A percentile compares a stretch with the other conserved stretches of the same genome.
Evolutionary conservation across 2,113 vertebrate genomes (phyloP).

Genomic region (Sinocyclocheilus maitianheensis): DNA sequence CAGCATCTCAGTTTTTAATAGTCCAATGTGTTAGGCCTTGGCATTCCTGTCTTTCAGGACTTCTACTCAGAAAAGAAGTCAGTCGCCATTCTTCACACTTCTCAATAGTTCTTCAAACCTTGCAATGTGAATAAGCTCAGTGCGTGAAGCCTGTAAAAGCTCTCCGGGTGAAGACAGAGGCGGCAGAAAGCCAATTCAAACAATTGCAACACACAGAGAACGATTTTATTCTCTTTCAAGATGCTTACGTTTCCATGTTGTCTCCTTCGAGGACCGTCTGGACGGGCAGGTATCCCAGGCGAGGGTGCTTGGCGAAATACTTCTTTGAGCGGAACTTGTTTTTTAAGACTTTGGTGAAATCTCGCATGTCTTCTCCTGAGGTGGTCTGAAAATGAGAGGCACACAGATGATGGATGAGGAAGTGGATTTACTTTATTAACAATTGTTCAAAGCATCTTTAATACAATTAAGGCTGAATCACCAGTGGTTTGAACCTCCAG

Average conservation of each 20-base stretch:
- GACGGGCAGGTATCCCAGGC: conserved; percentile 96
- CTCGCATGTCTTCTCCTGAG: conserved; percentile 95
- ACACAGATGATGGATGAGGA: neutral
- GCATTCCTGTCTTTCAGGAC: neutral
- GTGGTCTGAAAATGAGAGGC: conserved; percentile 81
- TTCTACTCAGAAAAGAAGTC: neutral
- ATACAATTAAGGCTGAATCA: neutral
- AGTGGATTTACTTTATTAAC: neutral
- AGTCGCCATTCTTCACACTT: neutral
- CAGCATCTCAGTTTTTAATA: neutral
- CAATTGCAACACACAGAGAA: neutral
- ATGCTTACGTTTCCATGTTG: conserved; percentile 95
- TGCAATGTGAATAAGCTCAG: neutral
- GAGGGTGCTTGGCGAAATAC: conserved; percentile 96
- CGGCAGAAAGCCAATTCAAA: neutral
- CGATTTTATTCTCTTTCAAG: neutral
- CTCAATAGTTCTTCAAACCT: neutral
- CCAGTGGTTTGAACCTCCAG: neutral
- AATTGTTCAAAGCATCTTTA: neutral
- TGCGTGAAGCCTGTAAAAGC: neutral
- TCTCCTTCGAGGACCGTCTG: conserved; percentile 97
- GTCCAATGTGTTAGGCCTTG: neutral
- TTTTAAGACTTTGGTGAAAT: conserved; percentile 98
- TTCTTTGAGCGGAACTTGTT: conserved; percentile 99
- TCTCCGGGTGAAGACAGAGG: neutral